Base-by-base conservation (phyloP, 2,113 vertebrate species). In the Siniperca knerii region DNA sequence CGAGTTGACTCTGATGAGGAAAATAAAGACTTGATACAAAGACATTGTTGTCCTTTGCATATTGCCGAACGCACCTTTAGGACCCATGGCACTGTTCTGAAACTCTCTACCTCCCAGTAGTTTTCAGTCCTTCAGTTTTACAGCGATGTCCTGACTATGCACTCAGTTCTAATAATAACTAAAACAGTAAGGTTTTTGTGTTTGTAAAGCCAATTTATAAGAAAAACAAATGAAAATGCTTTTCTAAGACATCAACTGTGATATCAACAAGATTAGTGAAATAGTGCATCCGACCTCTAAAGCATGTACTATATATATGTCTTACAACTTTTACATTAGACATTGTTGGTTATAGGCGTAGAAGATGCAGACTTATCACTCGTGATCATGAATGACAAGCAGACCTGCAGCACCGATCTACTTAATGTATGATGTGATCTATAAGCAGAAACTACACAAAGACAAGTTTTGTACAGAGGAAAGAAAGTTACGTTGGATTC, bases 71-170 rank as follows among this genome's bases (percentile, higher is more conserved):
- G 40, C 40, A 42, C 40, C 40, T 42, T 42, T 42, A 42, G 6
- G 40, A 42, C 40, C 40, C 40, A 8, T 37, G 35, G 35, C 35
- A 37, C 42, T 44, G 8, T 62, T 21, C 50, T 20, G 3, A n/a
- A 3, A 21, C 13, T 10, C 12, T 18, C 6, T 13, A 46, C 46
- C 46, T 13, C 48, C 21, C 1, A 25, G 44, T 54, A 1, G 46
- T 71, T 75, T 67, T 62, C 64, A 87, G 57, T 76, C 76, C 65
- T 20, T 3, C 33, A 50, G n/a, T 75, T 65, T 58, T 48, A 52
- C 44, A 81, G 12, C 16, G 0, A 58, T 2, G 20, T 35, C 12
- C 6, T 66, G n/a, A 44, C 42, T 44, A 15, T 48, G 46, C 3
- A 48, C 46, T 13, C 46, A 48, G 46, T 48, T 48, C 12, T 13